Evolutionary conservation across 2,113 vertebrate species (phyloP).

Genomic region (Cyprinodon tularosa): DNA sequence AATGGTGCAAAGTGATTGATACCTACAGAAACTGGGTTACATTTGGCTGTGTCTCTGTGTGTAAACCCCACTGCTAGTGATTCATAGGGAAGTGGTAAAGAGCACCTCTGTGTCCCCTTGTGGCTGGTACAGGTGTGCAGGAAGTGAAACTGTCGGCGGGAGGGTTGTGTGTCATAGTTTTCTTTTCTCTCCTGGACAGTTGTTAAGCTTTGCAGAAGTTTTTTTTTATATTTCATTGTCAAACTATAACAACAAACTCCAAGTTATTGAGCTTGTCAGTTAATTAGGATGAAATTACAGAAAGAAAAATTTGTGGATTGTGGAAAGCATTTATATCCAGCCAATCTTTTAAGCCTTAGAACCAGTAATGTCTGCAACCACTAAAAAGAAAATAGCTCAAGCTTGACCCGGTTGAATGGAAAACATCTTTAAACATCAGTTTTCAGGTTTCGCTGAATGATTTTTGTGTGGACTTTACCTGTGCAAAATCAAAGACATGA

Average conservation of each 20-base stretch:
- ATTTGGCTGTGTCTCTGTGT: constrained; percentile 73
- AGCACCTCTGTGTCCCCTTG: constrained; percentile 59
- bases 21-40: constrained; percentile 80
- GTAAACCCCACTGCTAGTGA: constrained; percentile 73
- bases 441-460: not conserved
- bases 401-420: not conserved
- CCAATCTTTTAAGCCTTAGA: not conserved
- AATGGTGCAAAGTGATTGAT: constrained; percentile 74
- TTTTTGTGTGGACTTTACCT: not conserved
- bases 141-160: constrained; percentile 50
- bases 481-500: not conserved
- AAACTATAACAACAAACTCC: not conserved
- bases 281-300: too few species aligned
- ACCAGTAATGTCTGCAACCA: too few species aligned
- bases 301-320: not conserved
- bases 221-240: not conserved
- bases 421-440: not conserved
- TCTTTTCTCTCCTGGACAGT: not conserved
- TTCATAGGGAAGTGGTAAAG: constrained; percentile 74
- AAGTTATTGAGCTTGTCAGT: too few species aligned
- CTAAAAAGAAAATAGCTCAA: too few species aligned
- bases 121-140: constrained; percentile 72
- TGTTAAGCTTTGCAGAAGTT: not conserved
- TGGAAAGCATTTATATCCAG: not conserved
- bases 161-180: constrained; percentile 31